Base-by-base conservation (phyloP, 2,797 vertebrate species). In the Halcyon badia region DNA sequence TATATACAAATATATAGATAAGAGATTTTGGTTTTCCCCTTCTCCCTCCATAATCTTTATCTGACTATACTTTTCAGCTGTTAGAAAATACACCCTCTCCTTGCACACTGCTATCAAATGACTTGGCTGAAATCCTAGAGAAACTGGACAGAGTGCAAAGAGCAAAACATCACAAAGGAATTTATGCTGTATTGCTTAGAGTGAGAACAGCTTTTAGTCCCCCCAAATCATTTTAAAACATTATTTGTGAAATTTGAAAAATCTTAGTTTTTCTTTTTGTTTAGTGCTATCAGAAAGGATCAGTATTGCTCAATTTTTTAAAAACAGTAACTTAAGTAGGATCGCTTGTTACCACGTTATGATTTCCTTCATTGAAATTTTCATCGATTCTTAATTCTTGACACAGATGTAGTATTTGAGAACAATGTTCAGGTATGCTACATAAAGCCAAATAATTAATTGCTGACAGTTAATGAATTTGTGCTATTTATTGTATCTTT, bases 111-210 rank as follows among this genome's bases (percentile, higher is more conserved):
- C 0, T 88, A 39, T 92, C 92, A 83, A 85, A 85, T 87, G 86
- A 31, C 87, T 83, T 96, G 86, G 56, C 81, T 87, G 79, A 85
- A 92, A 89, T 92, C 87, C 81, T 83, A 71, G 81, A 68, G 37
- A 92, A 94, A 81, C 51, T 81, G 69, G 37, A 68, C 78, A 51
- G 82, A 68, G 30, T 1, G 5, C 61, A 83, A 65, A 56, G 48
- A 83, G 49, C 28, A 91, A 89, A 94, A 71, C 25, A 69, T 5
- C 64, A n/a, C 0, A 60, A 68, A 49, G 24, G 20, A 83, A 49
- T 60, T 77, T 66, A 25, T 65, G 25, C 26, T 77, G 16, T 84
- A 31, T 78, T 87, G 46, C 51, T 89, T 62, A 52, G 83, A 86
- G 28, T 51, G 54, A 82, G 30, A 84, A 24, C 41, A 70, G 19